Base-by-base conservation (phyloP, 2,797 vertebrate genomes). In the Myripristis murdjan region DNA sequence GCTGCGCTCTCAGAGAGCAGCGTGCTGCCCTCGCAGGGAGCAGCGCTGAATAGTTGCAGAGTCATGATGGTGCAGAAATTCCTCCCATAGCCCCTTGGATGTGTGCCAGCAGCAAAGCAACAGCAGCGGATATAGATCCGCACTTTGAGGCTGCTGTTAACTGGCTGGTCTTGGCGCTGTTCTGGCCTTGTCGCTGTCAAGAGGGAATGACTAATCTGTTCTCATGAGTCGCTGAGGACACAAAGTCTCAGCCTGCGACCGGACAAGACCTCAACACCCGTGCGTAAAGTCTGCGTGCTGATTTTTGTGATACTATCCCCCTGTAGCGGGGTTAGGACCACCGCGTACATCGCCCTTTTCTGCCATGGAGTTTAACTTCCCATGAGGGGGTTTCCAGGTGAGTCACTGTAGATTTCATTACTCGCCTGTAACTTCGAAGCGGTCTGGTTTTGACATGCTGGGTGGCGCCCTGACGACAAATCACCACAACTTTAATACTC, bases 51-150 rank as follows among this genome's bases (percentile, higher is more conserved):
- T 63, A 91, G 79, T 88, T 93, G 93, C 93, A 80, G 48, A 91
- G 93, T 95, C 93, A 94, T 87, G 91, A 81, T 71, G 90, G 82
- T 87, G 91, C 86, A 76, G 70, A 65, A 71, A 75, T 79, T 69
- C 71, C 79, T 77, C 58, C 64, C 35, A 39, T 18, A 3, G 39
- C 46, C 14, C 8, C 24, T 43, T 71, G 85, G 79, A 84, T 31
- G 16, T 9, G 3, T 6, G 72, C 69, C 70, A 37, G 53, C 57
- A 4, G 64, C 57, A 31, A 15, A 12, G 18, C 59, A 12, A 37
- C 65, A 11, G 37, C 20, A 65, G 41, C 69, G 0, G 33, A 12
- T 47, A 0, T n/a, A 22, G 48, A 49, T 12, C 6, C 6, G 55
- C 71, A 6, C 43, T 46, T 41, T 71, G 33, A 10, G 26, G 18